phyloP scores from a whole-genome alignment of 2,888 invertebrate genomes.

The Drosophila infuscata region DNA sequence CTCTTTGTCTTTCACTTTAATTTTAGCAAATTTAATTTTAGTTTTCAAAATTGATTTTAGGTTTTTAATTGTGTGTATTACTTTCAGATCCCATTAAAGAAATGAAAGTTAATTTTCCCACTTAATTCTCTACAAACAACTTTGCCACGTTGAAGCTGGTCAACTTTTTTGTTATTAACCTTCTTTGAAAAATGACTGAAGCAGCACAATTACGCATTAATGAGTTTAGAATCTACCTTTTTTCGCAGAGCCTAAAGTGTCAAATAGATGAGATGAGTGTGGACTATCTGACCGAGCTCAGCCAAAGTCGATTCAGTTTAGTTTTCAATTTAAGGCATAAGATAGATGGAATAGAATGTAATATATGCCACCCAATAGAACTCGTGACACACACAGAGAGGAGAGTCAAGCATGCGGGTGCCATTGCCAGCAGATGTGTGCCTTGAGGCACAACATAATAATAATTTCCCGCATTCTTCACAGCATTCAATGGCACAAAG shows the following conservation, averaged over 20 bases:
- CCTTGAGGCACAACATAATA: constrained; percentile 20
- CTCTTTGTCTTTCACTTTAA: background rate
- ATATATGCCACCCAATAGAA: background rate
- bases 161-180: background rate
- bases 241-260: constrained; percentile 1
- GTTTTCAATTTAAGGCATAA: constrained; percentile 61
- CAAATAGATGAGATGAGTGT: constrained; percentile 15
- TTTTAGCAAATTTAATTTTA: background rate
- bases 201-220: constrained; percentile 47
- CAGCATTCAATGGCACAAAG: constrained; percentile 34
- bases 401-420: constrained; percentile 7
- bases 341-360: constrained; percentile 8
- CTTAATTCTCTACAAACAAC: background rate
- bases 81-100: background rate
- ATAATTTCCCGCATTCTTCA: constrained; percentile 48
- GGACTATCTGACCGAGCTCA: background rate
- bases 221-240: constrained; percentile 59
- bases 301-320: constrained; percentile 53
- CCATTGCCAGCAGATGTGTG: background rate
- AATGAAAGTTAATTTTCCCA: background rate
- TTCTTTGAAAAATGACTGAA: constrained; percentile 22
- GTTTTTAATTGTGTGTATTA: background rate
- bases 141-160: constrained; percentile 1
- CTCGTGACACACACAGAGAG: background rate
- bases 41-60: background rate